phyloP scores from a whole-genome alignment of 2,113 vertebrate species.

The Chinchilla lanigera region DNA sequence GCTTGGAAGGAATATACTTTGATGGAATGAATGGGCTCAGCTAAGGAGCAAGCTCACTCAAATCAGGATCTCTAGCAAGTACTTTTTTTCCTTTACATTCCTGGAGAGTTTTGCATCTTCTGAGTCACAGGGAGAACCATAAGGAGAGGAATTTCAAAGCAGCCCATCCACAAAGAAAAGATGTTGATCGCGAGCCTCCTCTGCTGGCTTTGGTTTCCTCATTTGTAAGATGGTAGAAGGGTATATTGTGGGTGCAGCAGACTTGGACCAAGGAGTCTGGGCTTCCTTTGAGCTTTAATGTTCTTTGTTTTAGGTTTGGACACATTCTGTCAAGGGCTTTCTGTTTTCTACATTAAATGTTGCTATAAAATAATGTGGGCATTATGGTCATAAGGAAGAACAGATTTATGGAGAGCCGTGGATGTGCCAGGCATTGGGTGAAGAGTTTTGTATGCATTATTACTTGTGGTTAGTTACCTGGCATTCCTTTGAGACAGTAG shows the following conservation, averaged over 20 bases:
- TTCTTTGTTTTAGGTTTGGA: not conserved
- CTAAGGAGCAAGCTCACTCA: not conserved
- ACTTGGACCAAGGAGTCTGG: not conserved
- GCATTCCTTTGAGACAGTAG: not conserved
- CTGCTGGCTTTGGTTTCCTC: not conserved
- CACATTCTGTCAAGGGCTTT: not conserved
- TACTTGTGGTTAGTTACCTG: not conserved
- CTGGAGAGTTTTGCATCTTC: not conserved
- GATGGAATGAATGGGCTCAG: slow-evolving; percentile 49
- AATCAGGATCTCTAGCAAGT: not conserved
- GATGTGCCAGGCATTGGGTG: rapidly evolving
- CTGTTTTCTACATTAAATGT: not conserved
- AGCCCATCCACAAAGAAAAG: not conserved
- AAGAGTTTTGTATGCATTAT: not conserved
- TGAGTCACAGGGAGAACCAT: not conserved
- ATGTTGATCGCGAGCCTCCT: rapidly evolving
- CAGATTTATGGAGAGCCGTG: not conserved
- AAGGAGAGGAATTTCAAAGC: not conserved
- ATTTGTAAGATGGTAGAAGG: not conserved
- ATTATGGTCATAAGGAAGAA: no score
- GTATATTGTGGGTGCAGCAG: not conserved
- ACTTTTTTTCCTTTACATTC: not conserved
- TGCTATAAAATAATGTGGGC: rapidly evolving
- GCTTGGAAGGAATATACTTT: slow-evolving; percentile 63
- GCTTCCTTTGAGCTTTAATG: not conserved